A percentile compares a stretch with the other conserved stretches of the same genome.
These are phyloP conservation scores for Rutilus rutilus DNA, from an alignment of 2,113 vertebrate genomes.

Conservation along the genomic window DNA sequence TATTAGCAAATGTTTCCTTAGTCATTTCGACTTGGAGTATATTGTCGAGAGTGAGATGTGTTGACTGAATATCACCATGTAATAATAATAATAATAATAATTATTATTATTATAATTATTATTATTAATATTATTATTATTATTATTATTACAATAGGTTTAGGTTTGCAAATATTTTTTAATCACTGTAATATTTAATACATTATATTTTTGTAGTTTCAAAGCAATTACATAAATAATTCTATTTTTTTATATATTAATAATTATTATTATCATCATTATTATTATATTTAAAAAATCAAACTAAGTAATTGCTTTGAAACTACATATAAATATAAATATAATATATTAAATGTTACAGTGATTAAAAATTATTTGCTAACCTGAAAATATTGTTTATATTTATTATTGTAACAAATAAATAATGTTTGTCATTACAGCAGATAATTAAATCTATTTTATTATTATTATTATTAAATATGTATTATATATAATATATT, in stretches of 20 bases:
- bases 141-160: background rate
- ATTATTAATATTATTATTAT: no score
- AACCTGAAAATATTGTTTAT: background rate
- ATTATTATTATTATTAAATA: background rate
- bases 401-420: background rate
- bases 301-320: background rate
- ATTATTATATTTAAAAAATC: background rate
- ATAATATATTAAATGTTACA: background rate
- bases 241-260: background rate
- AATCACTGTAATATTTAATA: background rate
- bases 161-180: background rate
- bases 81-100: background rate
- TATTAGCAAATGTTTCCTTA: background rate
- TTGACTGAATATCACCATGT: conserved; percentile 33
- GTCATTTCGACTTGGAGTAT: background rate
- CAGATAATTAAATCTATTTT: no score
- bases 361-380: background rate
- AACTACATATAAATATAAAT: background rate
- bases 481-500: background rate
- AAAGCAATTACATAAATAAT: background rate
- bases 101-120: no score
- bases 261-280: no score
- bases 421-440: no score
- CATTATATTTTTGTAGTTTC: background rate
- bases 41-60: conserved; percentile 26